phyloP scores from a whole-genome alignment of 2,888 invertebrate species.

The Netelia melanura region DNA sequence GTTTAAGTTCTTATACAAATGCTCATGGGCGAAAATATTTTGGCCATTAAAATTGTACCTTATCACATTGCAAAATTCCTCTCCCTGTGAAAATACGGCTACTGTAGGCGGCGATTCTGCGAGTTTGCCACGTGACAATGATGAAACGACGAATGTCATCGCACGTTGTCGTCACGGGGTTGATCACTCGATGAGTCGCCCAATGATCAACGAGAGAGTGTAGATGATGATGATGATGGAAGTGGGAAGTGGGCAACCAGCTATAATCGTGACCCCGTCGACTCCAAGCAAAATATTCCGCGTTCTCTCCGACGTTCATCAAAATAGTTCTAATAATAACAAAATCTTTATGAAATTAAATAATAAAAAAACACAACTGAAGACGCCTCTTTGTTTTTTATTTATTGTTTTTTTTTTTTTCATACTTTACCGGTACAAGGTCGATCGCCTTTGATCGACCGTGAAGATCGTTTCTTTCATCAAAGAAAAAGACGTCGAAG shows the following conservation, averaged over 20 bases:
- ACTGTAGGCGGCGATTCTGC: background rate
- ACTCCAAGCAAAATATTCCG: conserved; percentile 12
- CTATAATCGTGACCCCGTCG: conserved; percentile 14
- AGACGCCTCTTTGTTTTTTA: no score
- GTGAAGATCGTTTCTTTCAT: background rate
- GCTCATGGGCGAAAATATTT: no score
- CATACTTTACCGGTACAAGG: no score
- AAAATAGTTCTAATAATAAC: conserved; percentile 3
- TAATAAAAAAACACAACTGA: background rate
- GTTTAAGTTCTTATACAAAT: no score
- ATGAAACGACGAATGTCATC: conserved; percentile 26
- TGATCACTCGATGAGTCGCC: conserved; percentile 16
- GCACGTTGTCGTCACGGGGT: conserved; percentile 43
- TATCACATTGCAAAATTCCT: background rate
- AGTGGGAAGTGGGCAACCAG: background rate
- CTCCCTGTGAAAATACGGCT: background rate
- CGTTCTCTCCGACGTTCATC: no score
- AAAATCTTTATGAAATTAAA: background rate
- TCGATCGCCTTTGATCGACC: no score
- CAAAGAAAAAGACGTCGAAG: background rate
- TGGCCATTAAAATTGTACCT: no score
- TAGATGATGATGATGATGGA: background rate
- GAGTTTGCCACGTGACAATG: conserved; percentile 30
- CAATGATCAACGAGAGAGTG: conserved; percentile 13
- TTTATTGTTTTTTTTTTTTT: no score